Conservation (phyloP, 1,140 invertebrate genomes). For the Neodiprion fabricii region DNA sequence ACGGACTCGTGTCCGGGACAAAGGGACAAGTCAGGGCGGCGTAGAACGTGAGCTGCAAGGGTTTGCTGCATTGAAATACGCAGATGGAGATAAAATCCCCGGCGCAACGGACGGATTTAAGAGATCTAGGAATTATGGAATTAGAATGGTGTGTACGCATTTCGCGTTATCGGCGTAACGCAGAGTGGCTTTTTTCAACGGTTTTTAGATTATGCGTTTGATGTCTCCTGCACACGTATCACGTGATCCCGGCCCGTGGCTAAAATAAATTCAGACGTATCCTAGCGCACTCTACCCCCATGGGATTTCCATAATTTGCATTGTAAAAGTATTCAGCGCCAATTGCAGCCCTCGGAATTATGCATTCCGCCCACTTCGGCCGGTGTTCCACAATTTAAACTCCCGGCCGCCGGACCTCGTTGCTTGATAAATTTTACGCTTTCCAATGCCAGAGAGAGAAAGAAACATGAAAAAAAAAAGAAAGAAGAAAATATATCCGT, state of each 20-base stretch:
- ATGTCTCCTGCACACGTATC: background rate
- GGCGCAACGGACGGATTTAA: background rate
- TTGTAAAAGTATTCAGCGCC: slow-evolving; percentile 54
- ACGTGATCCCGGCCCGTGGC: background rate
- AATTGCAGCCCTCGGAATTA: slow-evolving; percentile 38
- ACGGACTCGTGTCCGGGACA: slow-evolving; percentile 8
- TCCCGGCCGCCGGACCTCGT: background rate
- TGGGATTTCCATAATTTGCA: slow-evolving; percentile 54
- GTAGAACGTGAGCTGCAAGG: background rate
- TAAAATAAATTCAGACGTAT: slow-evolving; percentile 14
- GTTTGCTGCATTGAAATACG: background rate
- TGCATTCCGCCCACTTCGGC: slow-evolving; percentile 17
- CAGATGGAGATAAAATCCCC: background rate
- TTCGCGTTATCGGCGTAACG: slow-evolving; percentile 1
- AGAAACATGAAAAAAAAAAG: background rate
- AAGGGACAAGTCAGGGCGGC: background rate
- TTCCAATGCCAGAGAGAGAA: background rate
- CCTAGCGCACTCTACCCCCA: slow-evolving; percentile 26
- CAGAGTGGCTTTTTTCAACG: background rate
- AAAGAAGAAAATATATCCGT: background rate
- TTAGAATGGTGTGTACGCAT: background rate
- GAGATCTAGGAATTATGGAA: background rate
- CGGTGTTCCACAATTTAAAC: slow-evolving; percentile 18
- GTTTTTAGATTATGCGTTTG: background rate
- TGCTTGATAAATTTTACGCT: background rate